A percentile compares a stretch with the other conserved stretches of the same genome.
These are phyloP conservation scores for Montipora capricornis DNA, from an alignment of 64 coral and sea anemone species.

Conservation along the genomic window DNA sequence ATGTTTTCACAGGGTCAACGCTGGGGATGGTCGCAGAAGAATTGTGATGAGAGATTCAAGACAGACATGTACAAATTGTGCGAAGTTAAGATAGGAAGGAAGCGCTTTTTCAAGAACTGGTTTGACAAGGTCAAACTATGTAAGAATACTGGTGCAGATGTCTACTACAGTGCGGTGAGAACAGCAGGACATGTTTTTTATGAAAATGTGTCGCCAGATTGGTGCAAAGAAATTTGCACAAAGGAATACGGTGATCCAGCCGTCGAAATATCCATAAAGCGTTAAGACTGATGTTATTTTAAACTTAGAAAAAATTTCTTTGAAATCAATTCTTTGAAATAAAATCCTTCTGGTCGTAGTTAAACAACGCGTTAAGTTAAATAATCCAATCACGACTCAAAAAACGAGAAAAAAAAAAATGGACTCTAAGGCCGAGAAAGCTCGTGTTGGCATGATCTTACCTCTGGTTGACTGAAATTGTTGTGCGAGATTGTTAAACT, in stretches of 20 bases:
- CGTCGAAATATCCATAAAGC: neutral
- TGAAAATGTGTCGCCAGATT: neutral
- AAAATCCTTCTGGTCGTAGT: no score
- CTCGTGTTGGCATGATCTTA: no score
- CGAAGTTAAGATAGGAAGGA: neutral
- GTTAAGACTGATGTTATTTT: no score
- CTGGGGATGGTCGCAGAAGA: neutral
- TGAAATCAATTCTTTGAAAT: no score
- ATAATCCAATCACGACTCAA: no score
- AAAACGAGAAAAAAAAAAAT: no score
- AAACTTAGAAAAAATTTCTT: no score
- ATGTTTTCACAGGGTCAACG: neutral
- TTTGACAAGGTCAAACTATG: neutral
- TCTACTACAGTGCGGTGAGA: neutral
- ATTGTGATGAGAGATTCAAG: neutral
- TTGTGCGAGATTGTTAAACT: no score
- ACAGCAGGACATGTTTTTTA: neutral
- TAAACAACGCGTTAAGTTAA: no score
- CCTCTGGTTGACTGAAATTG: no score
- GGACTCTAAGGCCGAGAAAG: no score
- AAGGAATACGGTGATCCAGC: neutral
- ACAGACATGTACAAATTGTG: neutral
- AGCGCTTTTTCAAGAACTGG: neutral
- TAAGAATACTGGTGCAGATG: neutral
- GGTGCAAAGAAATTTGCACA: neutral